A percentile compares a stretch with the other conserved stretches of the same genome.
Evolutionary conservation across 2,797 vertebrate species (phyloP).

Genomic region (Coreius guichenoti): DNA sequence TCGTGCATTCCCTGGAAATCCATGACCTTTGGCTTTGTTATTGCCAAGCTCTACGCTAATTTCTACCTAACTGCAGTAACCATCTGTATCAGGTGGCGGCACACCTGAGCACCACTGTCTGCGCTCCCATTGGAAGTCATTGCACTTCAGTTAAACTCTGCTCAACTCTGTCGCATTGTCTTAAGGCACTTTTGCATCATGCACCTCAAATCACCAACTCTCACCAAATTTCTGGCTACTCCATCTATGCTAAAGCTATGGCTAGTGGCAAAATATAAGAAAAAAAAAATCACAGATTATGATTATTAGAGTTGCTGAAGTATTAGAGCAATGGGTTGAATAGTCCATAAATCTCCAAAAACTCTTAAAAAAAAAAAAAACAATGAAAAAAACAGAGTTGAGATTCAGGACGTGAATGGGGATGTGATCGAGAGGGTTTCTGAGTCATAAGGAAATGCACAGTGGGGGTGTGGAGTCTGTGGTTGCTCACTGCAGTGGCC

Average conservation of each 20-base stretch:
- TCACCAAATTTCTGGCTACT: background rate
- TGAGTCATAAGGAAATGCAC: constrained; percentile 32
- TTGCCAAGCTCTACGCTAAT: background rate
- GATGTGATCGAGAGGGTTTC: background rate
- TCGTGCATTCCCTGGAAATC: background rate
- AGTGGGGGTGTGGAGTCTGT: constrained; percentile 16
- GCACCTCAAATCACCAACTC: background rate
- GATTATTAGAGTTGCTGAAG: background rate
- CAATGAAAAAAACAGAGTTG: background rate
- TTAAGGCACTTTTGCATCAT: background rate
- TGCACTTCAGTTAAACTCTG: constrained; percentile 9
- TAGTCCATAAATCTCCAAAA: background rate
- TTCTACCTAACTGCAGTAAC: background rate
- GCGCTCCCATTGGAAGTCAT: background rate
- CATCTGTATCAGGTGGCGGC: background rate
- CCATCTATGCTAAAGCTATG: background rate
- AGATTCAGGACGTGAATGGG: background rate
- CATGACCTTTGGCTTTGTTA: background rate
- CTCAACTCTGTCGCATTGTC: background rate
- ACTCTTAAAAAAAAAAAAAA: no score
- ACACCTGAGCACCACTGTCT: background rate
- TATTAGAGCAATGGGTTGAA: background rate
- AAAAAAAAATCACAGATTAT: background rate
- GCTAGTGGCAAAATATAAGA: background rate
- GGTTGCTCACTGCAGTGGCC: constrained; percentile 20